Conservation (phyloP, 2,888 invertebrate species). For the Anaspis maculata region DNA sequence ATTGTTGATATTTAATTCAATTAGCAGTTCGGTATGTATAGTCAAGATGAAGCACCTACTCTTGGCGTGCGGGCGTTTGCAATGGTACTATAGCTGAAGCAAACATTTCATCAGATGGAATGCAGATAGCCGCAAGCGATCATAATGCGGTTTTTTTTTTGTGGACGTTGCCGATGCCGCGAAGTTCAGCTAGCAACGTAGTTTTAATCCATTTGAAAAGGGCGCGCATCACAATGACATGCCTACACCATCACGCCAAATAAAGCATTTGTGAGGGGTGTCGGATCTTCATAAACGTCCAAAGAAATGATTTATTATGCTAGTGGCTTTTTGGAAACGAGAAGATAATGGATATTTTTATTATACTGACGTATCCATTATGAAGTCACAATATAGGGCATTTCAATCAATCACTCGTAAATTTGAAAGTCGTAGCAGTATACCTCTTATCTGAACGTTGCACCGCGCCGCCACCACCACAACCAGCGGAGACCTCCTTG, state of each 20-base stretch:
- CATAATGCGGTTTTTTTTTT: too few species aligned
- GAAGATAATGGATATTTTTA: constrained; percentile 37
- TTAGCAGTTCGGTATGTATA: too few species aligned
- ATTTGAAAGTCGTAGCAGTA: constrained; percentile 23
- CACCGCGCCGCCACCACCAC: too few species aligned
- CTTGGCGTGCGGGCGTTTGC: too few species aligned
- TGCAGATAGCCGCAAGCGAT: too few species aligned
- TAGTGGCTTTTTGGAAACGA: constrained; percentile 32
- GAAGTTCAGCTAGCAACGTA: too few species aligned
- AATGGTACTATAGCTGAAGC: too few species aligned
- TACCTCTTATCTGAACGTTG: constrained; percentile 19
- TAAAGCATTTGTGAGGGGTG: constrained; percentile 32
- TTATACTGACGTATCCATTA: constrained; percentile 35
- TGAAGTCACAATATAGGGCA: constrained; percentile 30
- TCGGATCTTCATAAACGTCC: constrained; percentile 37
- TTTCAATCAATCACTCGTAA: constrained; percentile 29
- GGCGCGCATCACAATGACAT: constrained; percentile 21
- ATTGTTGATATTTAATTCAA: too few species aligned
- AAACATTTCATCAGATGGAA: too few species aligned
- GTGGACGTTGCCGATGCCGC: too few species aligned
- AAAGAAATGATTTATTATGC: constrained; percentile 36
- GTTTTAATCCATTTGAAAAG: constrained; percentile 22
- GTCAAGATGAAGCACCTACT: too few species aligned
- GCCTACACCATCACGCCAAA: constrained; percentile 22
- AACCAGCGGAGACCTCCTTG: too few species aligned